Conservation (phyloP, 1,140 invertebrate species). For the Bilobella aurantiaca region DNA sequence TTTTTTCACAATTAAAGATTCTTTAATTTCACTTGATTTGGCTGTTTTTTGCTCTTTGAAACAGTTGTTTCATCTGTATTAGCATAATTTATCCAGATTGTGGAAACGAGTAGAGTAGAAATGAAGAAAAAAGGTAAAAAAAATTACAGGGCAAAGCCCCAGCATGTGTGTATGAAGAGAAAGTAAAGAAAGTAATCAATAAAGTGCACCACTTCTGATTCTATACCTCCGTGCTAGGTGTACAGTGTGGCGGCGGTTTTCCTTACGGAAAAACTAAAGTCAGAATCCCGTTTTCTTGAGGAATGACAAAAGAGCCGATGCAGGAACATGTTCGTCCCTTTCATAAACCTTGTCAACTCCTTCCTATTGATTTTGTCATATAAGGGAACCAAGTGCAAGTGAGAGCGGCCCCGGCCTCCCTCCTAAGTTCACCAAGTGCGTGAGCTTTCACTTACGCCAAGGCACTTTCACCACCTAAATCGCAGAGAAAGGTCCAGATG, state of each 20-base stretch:
- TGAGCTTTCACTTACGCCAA: not conserved
- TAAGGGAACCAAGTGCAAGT: too few species aligned
- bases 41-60: too few species aligned
- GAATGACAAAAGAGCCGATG: not conserved
- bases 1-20: too few species aligned
- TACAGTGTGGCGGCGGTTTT: not conserved
- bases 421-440: not conserved
- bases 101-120: too few species aligned
- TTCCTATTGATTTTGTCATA: slow-evolving; percentile 7
- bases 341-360: slow-evolving; percentile 6
- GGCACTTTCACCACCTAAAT: too few species aligned
- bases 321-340: not conserved
- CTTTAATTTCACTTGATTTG: too few species aligned
- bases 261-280: not conserved
- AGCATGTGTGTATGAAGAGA: not conserved
- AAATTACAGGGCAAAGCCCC: too few species aligned
- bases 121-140: too few species aligned
- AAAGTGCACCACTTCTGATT: not conserved
- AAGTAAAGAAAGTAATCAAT: not conserved
- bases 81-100: too few species aligned
- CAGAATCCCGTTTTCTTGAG: not conserved
- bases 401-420: too few species aligned
- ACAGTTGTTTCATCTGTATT: too few species aligned
- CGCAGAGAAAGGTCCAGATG: too few species aligned
- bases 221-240: not conserved